These are phyloP conservation scores for Thalassaphorura encarpata DNA, from an alignment of 1,140 invertebrate genomes.

Conservation along the genomic window DNA sequence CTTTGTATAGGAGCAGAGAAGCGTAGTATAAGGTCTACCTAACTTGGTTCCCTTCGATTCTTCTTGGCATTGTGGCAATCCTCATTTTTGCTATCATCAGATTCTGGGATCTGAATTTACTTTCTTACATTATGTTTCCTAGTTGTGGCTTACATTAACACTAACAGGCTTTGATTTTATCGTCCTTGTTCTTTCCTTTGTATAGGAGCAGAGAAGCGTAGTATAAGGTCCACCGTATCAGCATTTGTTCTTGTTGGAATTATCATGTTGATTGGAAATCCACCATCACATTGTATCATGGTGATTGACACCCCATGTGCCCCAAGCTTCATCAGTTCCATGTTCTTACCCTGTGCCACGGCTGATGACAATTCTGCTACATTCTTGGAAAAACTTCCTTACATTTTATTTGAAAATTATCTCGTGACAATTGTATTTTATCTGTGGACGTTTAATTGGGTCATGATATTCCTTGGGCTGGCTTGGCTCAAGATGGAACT, in stretches of 20 bases:
- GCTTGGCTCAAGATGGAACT: slow-evolving; percentile 4
- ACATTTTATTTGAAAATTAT: slow-evolving; percentile 6
- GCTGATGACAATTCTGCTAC: background rate
- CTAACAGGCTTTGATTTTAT: background rate
- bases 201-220: background rate
- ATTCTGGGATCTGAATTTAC: background rate
- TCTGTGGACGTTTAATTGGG: slow-evolving; percentile 4
- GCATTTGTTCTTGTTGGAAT: background rate
- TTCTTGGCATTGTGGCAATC: background rate
- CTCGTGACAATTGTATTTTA: background rate
- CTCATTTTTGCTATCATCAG: background rate
- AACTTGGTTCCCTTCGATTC: background rate
- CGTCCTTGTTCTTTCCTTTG: background rate
- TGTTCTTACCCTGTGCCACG: background rate
- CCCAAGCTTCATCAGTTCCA: background rate
- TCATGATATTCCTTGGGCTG: background rate
- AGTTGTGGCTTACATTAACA: background rate
- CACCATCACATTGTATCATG: slow-evolving; percentile 2
- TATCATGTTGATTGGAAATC: background rate
- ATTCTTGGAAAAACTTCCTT: background rate
- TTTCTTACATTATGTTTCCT: background rate
- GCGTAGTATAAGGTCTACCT: background rate
- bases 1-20: no score
- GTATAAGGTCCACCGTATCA: background rate
- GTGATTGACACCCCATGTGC: slow-evolving; percentile 1